These are phyloP conservation scores for Tenrec ecaudatus DNA, from an alignment of 2,113 vertebrate genomes.

Conservation along the genomic window DNA sequence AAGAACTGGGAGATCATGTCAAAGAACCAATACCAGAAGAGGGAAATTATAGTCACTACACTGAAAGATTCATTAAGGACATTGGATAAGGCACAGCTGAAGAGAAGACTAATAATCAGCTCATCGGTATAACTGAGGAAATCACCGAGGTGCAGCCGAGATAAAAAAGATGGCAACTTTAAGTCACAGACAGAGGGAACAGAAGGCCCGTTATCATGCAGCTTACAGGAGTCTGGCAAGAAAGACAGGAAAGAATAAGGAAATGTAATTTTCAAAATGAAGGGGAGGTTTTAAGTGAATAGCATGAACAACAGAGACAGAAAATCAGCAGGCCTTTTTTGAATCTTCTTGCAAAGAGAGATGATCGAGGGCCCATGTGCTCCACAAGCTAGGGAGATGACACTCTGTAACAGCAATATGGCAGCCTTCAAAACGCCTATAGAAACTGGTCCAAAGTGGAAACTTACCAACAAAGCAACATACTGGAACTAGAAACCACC, in stretches of 20 bases:
- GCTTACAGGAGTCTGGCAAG: not conserved
- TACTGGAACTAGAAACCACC: not conserved
- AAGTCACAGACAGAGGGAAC: not conserved
- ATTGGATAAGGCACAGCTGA: not conserved
- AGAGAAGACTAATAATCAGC: not conserved
- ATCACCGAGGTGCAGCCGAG: not conserved
- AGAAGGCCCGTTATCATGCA: not conserved
- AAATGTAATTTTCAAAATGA: not conserved
- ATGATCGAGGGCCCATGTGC: not conserved
- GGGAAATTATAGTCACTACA: not conserved
- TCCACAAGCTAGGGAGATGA: conserved; percentile 12
- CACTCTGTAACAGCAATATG: not conserved
- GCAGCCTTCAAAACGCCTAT: conserved; percentile 9
- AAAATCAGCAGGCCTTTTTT: too few species aligned
- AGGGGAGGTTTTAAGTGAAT: too few species aligned
- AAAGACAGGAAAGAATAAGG: not conserved
- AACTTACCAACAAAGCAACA: not conserved
- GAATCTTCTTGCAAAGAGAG: conserved; percentile 8
- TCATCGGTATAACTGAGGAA: not conserved
- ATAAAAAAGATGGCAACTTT: not conserved
- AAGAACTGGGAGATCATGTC: not conserved
- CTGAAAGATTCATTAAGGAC: not conserved
- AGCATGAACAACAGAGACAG: too few species aligned
- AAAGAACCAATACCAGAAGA: not conserved
- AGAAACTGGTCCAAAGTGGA: conserved; percentile 17